Conservation (phyloP, 2,888 invertebrate species). For the Emmelina monodactyla region DNA sequence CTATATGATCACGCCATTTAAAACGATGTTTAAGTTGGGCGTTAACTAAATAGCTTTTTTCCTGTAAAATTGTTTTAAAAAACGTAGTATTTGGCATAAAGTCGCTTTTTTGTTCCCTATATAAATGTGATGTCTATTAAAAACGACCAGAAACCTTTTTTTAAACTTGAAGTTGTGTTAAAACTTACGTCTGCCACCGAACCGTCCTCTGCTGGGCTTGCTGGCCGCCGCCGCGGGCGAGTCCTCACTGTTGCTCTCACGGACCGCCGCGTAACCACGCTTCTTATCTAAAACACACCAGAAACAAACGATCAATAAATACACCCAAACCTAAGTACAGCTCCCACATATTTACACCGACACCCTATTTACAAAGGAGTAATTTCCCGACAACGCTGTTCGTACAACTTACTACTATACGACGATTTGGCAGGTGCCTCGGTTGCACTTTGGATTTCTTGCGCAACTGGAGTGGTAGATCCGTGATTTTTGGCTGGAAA, state of each 20-base stretch:
- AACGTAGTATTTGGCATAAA: too few species aligned
- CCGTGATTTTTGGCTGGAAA: slow-evolving; percentile 41
- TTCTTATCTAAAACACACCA: slow-evolving; percentile 39
- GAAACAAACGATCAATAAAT: too few species aligned
- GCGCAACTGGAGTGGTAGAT: slow-evolving; percentile 24
- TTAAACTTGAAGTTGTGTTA: background rate
- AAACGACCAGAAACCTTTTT: background rate
- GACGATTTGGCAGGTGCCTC: slow-evolving; percentile 41
- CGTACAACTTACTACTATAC: slow-evolving; percentile 34
- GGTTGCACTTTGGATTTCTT: slow-evolving; percentile 22
- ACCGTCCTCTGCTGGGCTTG: slow-evolving; percentile 44
- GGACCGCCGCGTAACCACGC: slow-evolving; percentile 36
- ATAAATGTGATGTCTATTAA: background rate
- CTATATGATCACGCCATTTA: too few species aligned
- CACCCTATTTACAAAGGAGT: background rate
- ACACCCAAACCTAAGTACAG: too few species aligned
- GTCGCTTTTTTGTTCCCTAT: too few species aligned
- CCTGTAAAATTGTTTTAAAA: too few species aligned
- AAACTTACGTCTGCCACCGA: slow-evolving; percentile 51
- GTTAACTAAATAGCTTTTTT: too few species aligned
- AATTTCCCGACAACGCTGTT: background rate
- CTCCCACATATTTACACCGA: too few species aligned
- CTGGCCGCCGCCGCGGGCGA: slow-evolving; percentile 30
- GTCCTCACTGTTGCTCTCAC: slow-evolving; percentile 40
- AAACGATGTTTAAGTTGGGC: too few species aligned